A percentile compares a stretch with the other conserved stretches of the same genome.
Conservation (phyloP, 1,140 invertebrate genomes). For the Frieseomelitta varia region DNA sequence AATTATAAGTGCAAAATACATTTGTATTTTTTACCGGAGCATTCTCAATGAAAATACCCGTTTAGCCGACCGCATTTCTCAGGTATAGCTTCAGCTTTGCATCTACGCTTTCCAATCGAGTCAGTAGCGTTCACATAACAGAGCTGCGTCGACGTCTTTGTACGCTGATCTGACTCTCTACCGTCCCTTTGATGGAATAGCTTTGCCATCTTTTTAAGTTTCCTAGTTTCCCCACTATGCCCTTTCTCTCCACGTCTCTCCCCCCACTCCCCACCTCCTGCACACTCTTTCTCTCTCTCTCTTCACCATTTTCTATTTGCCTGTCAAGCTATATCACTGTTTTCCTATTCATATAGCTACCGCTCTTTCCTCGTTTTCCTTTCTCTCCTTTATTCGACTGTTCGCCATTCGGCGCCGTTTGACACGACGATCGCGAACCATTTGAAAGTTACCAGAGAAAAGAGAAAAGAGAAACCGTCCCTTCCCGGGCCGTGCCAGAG, state of each 20-base stretch:
- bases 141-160: constrained; percentile 16
- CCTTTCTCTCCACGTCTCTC: not conserved
- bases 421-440: constrained; percentile 36
- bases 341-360: constrained; percentile 30
- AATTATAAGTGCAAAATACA: not conserved
- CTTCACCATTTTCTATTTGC: constrained; percentile 28
- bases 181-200: constrained; percentile 47
- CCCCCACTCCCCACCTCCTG: not conserved
- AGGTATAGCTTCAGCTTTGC: constrained; percentile 25
- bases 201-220: constrained; percentile 30
- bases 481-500: not conserved
- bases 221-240: constrained; percentile 18
- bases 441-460: constrained; percentile 32
- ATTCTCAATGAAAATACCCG: not conserved
- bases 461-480: constrained; percentile 14
- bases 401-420: constrained; percentile 18
- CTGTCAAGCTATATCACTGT: constrained; percentile 23
- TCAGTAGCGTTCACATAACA: constrained; percentile 35
- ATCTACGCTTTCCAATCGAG: constrained; percentile 37
- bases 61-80: not conserved
- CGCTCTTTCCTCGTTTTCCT: constrained; percentile 9
- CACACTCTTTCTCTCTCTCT: not conserved
- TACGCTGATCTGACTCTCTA: not conserved
- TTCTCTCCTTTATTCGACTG: constrained; percentile 8
- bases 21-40: not conserved